phyloP scores from a whole-genome alignment of 2,113 vertebrate genomes.

The Phoxinus phoxinus region DNA sequence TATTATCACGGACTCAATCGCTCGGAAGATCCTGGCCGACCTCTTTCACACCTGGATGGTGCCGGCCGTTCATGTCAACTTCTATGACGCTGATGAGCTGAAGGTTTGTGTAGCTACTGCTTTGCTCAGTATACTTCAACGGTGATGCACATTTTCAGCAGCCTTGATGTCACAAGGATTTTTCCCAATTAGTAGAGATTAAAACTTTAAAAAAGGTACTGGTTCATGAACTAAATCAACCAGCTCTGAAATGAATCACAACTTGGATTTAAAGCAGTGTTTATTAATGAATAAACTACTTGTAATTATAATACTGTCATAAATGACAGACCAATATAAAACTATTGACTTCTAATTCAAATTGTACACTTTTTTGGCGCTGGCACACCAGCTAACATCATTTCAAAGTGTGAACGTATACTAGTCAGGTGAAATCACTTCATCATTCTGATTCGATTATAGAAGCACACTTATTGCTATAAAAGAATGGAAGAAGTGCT shows the following conservation, averaged over 20 bases:
- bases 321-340: too few species aligned
- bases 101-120: conserved; percentile 80
- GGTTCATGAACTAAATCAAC: background rate
- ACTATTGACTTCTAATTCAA: too few species aligned
- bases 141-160: background rate
- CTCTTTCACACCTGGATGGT: conserved; percentile 99
- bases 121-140: background rate
- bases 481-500: too few species aligned
- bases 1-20: conserved; percentile 95
- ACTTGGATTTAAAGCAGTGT: background rate
- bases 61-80: conserved; percentile 92
- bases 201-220: background rate
- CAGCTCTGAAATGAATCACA: background rate
- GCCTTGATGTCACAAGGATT: background rate
- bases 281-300: background rate
- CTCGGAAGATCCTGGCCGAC: conserved; percentile 92
- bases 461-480: too few species aligned
- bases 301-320: too few species aligned
- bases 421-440: too few species aligned
- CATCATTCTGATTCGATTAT: too few species aligned
- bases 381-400: too few species aligned
- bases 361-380: too few species aligned
- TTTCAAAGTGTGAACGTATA: too few species aligned
- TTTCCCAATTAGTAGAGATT: background rate
- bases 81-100: conserved; percentile 96